A percentile compares a stretch with the other conserved stretches of the same genome.
Conservation (phyloP, 2,113 vertebrate species). For the Mustela lutreola region DNA sequence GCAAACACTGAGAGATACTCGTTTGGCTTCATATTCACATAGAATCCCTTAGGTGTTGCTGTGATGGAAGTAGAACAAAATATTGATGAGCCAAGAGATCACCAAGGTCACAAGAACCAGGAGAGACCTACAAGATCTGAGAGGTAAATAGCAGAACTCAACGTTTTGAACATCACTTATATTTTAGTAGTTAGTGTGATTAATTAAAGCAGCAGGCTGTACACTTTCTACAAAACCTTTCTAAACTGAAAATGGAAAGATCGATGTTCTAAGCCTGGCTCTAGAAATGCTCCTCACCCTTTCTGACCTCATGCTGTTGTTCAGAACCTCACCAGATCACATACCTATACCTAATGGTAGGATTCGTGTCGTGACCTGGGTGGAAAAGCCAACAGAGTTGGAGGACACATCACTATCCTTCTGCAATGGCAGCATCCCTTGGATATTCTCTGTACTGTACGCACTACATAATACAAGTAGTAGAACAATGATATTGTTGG, state of each 20-base stretch:
- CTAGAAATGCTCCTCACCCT: neutral
- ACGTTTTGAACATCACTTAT: neutral
- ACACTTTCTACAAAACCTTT: neutral
- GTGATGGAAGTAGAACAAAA: neutral
- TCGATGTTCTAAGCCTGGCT: neutral
- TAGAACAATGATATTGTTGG: fast-evolving
- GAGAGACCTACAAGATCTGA: neutral
- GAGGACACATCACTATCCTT: neutral
- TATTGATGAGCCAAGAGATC: too few relatives aligned
- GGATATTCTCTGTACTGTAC: neutral
- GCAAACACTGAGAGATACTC: neutral
- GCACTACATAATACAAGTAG: fast-evolving
- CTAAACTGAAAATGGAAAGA: neutral
- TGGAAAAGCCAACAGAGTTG: neutral
- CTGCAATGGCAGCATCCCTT: fast-evolving
- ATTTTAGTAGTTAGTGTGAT: neutral
- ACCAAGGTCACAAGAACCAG: neutral
- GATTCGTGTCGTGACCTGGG: neutral
- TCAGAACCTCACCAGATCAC: neutral
- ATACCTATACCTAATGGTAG: fast-evolving
- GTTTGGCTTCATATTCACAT: too few relatives aligned
- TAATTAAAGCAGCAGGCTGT: too few relatives aligned
- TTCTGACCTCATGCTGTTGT: neutral
- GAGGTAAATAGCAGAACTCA: neutral
- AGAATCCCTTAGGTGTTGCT: fast-evolving